Base-by-base conservation (phyloP, 2,797 vertebrate species). In the Parambassis ranga region DNA sequence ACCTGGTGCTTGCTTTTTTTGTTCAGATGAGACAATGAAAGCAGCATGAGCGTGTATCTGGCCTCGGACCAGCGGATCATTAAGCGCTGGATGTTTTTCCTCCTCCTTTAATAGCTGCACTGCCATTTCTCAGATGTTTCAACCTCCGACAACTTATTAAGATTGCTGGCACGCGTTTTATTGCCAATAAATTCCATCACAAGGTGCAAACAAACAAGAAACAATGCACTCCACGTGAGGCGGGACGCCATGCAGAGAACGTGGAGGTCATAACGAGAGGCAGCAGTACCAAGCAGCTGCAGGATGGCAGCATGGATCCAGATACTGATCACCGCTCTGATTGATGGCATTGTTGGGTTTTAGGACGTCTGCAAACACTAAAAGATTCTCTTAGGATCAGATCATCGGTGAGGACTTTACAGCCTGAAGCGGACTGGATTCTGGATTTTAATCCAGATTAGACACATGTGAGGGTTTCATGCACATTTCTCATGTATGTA, bases 11-110 rank as follows among this genome's bases (percentile, higher is more conserved):
- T 11, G 58, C 39, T 65, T 49, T 65, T 49, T 56, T 49, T 39
- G 64, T 62, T 82, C 70, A 63, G 53, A 73, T 30, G 71, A 82
- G 77, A 83, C 65, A 75, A 80, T 69, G 55, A 72, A 64, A 82
- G 47, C 70, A 80, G 55, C 55, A 56, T 72, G 82, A 85, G 69
- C 3, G 7, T 58, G 16, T 1, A 59, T 61, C 68, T 83, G 83
- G 75, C 67, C 31, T 43, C 3, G 4, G 30, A 65, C 73, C 76
- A 84, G 61, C 60, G 77, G 50, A 71, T 82, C 77, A 71, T 82
- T 64, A 78, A 66, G 37, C 4, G 1, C 26, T 24, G 36, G 18
- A 61, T 56, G 59, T 55, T 69, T 71, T 52, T 31, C 31, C 23
- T 47, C 22, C 18, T 50, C 57, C 47, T 15, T 46, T 56, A 53